phyloP scores from a whole-genome alignment of 2,797 vertebrate species.

The Phaenicophaeus curvirostris region DNA sequence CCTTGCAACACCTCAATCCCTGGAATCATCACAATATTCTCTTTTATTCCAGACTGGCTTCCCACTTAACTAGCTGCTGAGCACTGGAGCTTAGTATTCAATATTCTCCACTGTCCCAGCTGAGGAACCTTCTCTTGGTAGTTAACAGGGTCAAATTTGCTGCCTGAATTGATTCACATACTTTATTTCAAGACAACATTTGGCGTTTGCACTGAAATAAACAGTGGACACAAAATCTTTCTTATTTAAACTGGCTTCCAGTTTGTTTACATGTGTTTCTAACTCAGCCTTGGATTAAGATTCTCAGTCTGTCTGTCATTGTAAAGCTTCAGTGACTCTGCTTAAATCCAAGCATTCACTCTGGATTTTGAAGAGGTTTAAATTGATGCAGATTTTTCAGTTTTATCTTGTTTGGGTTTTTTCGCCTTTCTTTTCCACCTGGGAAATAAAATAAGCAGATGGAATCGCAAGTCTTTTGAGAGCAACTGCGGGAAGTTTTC shows the following conservation, averaged over 20 bases:
- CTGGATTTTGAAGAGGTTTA: slow-evolving; percentile 23
- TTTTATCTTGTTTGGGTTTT: background rate
- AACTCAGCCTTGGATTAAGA: background rate
- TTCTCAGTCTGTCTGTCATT: background rate
- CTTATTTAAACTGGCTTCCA: background rate
- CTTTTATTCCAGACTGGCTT: background rate
- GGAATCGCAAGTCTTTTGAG: slow-evolving; percentile 23
- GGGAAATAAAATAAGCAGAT: slow-evolving; percentile 48
- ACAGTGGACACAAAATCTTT: background rate
- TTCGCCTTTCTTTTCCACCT: background rate
- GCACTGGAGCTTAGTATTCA: background rate
- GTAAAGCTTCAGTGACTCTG: background rate
- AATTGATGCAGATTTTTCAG: background rate
- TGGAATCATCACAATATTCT: background rate
- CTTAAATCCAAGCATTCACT: background rate
- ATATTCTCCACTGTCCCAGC: background rate
- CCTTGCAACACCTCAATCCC: background rate
- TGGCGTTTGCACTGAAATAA: background rate
- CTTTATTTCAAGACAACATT: background rate
- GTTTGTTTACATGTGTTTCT: background rate
- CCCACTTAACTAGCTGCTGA: background rate
- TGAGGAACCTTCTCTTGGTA: background rate
- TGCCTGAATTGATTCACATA: background rate
- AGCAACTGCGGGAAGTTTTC: background rate
- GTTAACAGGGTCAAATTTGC: background rate